Evolutionary conservation across 2,113 vertebrate species (phyloP), one percentile per base, ranked within the genome.

Genomic region (Sphaerodactylus townsendi): DNA sequence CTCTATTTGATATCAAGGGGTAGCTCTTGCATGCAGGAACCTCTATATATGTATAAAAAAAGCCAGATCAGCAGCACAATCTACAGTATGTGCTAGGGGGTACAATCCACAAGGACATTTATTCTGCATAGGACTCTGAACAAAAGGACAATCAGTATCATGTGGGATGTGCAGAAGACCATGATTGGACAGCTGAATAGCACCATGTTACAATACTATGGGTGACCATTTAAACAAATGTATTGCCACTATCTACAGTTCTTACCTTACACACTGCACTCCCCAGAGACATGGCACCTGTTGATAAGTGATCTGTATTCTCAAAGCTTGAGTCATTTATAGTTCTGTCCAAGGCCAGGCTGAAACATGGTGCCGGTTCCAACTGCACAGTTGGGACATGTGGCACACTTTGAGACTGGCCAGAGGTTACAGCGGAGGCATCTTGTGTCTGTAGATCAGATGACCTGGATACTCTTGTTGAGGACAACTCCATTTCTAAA

Each of bases 221-320:
- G 30, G 23, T 33, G 41, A 59, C 2, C 71, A 83, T 66, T 3
- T 19, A 46, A 53, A 76, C 46, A 0, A 1, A 76, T 23, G 72
- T 28, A 7, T 11, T 88, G 79, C 53, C 48, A 83, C 37, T 3
- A 70, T 50, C 30, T 85, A 72, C 0, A 0, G 77, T 88, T 92
- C 94, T 88, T 94, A 97, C 97, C 97, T 97, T 97, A 90, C 92
- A 96, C 2, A 93, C 91, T 5, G 91, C 21, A 81, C 84, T 95
- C 90, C 92, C 95, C 92, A 94, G 94, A 48, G 96, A 92, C 23
- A 86, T 82, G 84, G 93, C 88, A 73, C 79, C 93, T 35, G 93
- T 83, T 80, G 91, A 10, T 4, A 81, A 90, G 88, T 89, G 82
- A 53, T 94, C 88, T 9, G 90, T 68, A 86, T 90, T 90, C 74